A percentile compares a stretch with the other conserved stretches of the same genome.
Evolutionary conservation across 2,888 invertebrate genomes (phyloP).

Genomic region (Gnatocerus cornutus): DNA sequence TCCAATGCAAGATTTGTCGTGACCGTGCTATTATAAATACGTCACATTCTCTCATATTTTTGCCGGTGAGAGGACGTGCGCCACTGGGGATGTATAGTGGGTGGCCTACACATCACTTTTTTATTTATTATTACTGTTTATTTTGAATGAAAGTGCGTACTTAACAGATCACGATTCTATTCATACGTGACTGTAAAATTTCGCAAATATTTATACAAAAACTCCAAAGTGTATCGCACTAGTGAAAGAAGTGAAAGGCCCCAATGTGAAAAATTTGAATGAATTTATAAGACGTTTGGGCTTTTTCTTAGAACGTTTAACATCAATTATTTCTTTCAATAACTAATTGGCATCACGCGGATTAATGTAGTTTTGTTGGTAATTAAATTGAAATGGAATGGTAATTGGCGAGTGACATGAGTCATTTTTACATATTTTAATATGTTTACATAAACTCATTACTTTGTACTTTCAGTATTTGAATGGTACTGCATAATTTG

Average conservation of each 20-base stretch:
- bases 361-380: constrained; percentile 2
- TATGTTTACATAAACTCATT: background rate
- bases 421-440: background rate
- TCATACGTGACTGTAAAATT: constrained; percentile 10
- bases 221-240: constrained; percentile 4
- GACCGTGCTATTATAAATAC: constrained; percentile 30
- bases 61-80: constrained; percentile 2
- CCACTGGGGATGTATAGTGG: constrained; percentile 16
- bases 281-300: background rate
- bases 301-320: constrained; percentile 3
- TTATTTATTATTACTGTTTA: background rate
- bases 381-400: constrained; percentile 17
- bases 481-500: background rate
- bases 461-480: background rate
- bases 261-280: constrained; percentile 14
- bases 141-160: constrained; percentile 13
- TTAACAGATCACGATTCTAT: constrained; percentile 10
- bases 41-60: constrained; percentile 20
- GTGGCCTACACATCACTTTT: constrained; percentile 11
- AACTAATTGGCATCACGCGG: constrained; percentile 25
- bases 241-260: constrained; percentile 17
- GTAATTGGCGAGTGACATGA: constrained; percentile 14
- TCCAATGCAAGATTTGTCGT: constrained; percentile 30
- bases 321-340: background rate
- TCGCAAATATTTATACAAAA: constrained; percentile 2